phyloP scores from a whole-genome alignment of 2,797 vertebrate genomes.

The Scarus forsteni region DNA sequence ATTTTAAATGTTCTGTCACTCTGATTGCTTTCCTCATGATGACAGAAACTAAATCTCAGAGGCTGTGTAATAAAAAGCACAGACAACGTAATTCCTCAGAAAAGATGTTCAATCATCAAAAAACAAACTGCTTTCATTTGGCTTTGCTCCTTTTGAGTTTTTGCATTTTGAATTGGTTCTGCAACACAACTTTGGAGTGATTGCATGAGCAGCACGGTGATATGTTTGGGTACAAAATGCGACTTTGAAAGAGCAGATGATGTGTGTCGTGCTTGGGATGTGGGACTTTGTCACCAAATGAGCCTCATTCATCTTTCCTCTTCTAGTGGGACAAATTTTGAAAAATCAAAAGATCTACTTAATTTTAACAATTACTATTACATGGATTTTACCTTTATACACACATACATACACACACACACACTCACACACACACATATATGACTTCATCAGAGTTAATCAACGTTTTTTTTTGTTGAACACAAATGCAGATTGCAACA shows the following conservation, averaged over 20 bases:
- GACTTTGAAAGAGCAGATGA: too few relatives aligned
- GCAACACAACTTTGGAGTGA: background rate
- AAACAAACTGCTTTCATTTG: background rate
- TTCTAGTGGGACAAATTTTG: too few relatives aligned
- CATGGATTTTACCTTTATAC: too few relatives aligned
- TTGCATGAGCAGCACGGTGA: background rate
- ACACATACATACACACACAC: too few relatives aligned
- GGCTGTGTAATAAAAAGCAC: background rate
- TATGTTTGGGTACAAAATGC: slow-evolving; percentile 1
- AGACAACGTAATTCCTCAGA: background rate
- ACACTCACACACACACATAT: too few relatives aligned
- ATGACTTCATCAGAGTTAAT: too few relatives aligned
- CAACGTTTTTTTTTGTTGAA: too few relatives aligned
- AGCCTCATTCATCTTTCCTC: too few relatives aligned
- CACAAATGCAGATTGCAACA: too few relatives aligned
- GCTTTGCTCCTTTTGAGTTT: background rate
- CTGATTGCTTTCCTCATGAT: background rate
- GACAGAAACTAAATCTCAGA: background rate
- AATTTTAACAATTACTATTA: too few relatives aligned
- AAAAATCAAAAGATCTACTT: too few relatives aligned
- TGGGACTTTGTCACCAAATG: too few relatives aligned
- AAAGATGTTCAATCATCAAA: background rate
- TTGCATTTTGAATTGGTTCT: background rate
- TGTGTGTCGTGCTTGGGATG: background rate
- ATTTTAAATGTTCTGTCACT: background rate